These are phyloP conservation scores for Psammodynastes pulverulentus DNA, from an alignment of 2,113 vertebrate species.

Conservation along the genomic window DNA sequence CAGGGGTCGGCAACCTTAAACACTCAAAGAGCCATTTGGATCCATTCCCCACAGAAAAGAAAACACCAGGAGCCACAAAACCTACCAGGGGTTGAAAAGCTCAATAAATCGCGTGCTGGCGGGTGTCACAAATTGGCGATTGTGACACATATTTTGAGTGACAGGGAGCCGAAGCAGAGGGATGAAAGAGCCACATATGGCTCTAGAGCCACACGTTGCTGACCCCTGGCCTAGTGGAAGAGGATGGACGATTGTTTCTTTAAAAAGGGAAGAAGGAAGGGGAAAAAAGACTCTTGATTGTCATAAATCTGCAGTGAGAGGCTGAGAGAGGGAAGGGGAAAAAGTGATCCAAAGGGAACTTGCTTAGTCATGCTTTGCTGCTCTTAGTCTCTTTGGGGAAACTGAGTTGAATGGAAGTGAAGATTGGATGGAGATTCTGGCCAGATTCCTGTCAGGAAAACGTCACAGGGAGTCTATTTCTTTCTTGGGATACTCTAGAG, in stretches of 20 bases:
- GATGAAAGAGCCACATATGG: no score
- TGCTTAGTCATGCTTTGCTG: slow-evolving; percentile 22
- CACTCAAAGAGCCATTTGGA: no score
- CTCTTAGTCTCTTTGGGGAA: slow-evolving; percentile 43
- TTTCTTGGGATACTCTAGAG: slow-evolving; percentile 28
- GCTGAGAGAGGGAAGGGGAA: neutral
- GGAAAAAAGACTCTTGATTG: neutral
- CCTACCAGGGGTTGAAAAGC: no score
- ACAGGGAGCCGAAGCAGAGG: no score
- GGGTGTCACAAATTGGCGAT: no score
- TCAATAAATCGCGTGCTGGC: no score
- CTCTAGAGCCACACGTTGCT: no score
- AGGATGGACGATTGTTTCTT: neutral
- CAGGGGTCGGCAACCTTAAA: no score
- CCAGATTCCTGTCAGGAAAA: slow-evolving; percentile 35
- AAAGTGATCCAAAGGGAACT: slow-evolving; percentile 37
- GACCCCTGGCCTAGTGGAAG: neutral
- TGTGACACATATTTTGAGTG: no score
- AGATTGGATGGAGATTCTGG: slow-evolving; percentile 42
- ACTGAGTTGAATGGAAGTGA: slow-evolving; percentile 37
- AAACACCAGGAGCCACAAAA: no score
- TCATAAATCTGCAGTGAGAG: slow-evolving; percentile 8
- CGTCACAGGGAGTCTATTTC: slow-evolving; percentile 28
- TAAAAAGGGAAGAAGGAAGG: neutral
- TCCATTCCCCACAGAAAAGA: no score